These are phyloP conservation scores for Proterorhinus semilunaris DNA, from an alignment of 2,113 vertebrate species.

Conservation along the genomic window DNA sequence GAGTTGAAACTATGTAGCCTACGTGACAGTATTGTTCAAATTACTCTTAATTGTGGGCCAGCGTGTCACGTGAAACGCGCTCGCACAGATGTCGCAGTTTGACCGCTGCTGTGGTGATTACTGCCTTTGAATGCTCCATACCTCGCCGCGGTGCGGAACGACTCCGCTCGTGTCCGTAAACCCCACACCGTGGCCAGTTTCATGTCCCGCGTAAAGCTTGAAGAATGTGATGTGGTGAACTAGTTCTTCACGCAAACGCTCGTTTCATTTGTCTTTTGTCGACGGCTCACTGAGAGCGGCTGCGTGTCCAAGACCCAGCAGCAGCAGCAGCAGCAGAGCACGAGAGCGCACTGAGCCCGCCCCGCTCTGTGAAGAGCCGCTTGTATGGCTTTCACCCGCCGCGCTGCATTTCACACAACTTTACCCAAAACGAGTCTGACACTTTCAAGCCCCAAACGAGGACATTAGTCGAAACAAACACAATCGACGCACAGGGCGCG, in stretches of 20 bases:
- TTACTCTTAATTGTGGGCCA: slow-evolving; percentile 19
- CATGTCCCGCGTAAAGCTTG: slow-evolving; percentile 1
- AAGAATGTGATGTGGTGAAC: slow-evolving; percentile 4
- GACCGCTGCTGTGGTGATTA: slow-evolving; percentile 57
- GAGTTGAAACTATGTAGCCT: neutral
- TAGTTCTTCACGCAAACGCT: slow-evolving; percentile 39
- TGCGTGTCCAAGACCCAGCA: slow-evolving; percentile 61
- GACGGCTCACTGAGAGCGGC: slow-evolving; percentile 54
- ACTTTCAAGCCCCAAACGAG: slow-evolving; percentile 4
- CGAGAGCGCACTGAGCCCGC: slow-evolving; percentile 68
- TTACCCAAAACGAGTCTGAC: slow-evolving; percentile 46
- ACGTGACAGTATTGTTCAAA: slow-evolving; percentile 4
- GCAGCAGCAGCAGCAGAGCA: slow-evolving; percentile 52
- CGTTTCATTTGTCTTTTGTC: slow-evolving; percentile 26
- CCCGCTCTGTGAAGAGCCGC: slow-evolving; percentile 62
- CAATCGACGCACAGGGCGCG: slow-evolving; percentile 33
- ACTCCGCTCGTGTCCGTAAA: slow-evolving; percentile 11
- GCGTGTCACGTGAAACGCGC: slow-evolving; percentile 51
- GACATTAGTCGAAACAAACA: slow-evolving; percentile 4
- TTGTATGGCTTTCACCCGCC: slow-evolving; percentile 39
- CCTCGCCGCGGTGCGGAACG: slow-evolving; percentile 36
- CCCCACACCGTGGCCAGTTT: slow-evolving; percentile 10
- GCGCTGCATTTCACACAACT: slow-evolving; percentile 61
- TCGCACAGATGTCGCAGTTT: slow-evolving; percentile 66
- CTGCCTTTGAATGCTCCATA: slow-evolving; percentile 43